A percentile compares a stretch with the other conserved stretches of the same genome.
These are phyloP conservation scores for Dendrocopos noguchii DNA, from an alignment of 2,113 vertebrate species.

Conservation along the genomic window DNA sequence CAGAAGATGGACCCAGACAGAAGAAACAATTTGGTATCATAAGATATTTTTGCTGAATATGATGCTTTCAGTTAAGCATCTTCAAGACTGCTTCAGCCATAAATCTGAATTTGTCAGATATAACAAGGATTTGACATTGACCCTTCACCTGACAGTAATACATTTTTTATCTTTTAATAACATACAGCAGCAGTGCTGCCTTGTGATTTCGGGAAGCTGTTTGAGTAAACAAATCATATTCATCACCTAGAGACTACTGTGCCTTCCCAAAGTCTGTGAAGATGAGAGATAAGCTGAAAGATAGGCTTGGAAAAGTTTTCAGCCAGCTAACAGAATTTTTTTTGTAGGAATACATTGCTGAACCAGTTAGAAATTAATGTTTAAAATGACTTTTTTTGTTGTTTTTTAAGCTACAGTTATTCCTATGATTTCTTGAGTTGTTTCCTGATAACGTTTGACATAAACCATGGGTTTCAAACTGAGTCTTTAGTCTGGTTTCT, in stretches of 20 bases:
- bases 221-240: slow-evolving; percentile 60
- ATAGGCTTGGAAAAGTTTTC: slow-evolving; percentile 16
- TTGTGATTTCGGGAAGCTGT: slow-evolving; percentile 22
- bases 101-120: slow-evolving; percentile 37
- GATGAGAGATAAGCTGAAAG: slow-evolving; percentile 37
- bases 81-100: slow-evolving; percentile 28
- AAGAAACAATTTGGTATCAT: not conserved
- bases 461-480: not conserved
- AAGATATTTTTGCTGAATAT: slow-evolving; percentile 37
- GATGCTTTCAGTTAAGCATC: not conserved
- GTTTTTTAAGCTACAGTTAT: not conserved
- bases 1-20: not conserved
- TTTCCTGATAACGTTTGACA: not conserved
- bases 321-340: not conserved
- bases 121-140: slow-evolving; percentile 38
- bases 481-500: not conserved
- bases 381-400: not conserved
- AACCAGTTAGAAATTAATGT: not conserved
- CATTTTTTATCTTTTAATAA: slow-evolving; percentile 67
- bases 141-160: slow-evolving; percentile 59
- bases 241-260: not conserved
- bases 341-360: not conserved
- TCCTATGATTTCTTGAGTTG: not conserved
- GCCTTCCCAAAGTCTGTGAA: not conserved
- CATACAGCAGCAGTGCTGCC: not conserved